Conservation (phyloP, 30 jellyfish, hydroid and myxozoan species). For the Catostylus mosaicus region DNA sequence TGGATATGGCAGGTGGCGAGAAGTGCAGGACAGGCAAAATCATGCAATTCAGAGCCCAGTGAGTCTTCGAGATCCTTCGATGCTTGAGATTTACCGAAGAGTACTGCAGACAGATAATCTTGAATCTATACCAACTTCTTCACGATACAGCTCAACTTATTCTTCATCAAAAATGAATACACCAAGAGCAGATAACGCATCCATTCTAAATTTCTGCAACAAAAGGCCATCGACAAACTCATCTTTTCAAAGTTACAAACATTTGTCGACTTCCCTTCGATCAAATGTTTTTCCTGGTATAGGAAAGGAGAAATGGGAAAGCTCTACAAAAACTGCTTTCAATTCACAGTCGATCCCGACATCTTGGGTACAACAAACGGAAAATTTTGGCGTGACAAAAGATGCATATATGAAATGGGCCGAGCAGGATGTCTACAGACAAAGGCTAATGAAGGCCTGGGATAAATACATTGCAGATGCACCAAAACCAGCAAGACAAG, state of each 20-base stretch:
- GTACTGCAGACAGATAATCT: neutral
- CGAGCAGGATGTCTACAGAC: constrained; percentile 75
- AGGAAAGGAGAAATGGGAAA: constrained; percentile 65
- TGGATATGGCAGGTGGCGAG: constrained; percentile 71
- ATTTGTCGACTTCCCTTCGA: constrained; percentile 54
- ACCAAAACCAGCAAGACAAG: constrained; percentile 51
- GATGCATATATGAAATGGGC: constrained; percentile 83
- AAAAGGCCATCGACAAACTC: neutral
- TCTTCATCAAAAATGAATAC: neutral
- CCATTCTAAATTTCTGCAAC: neutral
- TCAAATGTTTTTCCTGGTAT: constrained; percentile 76
- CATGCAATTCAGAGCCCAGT: neutral
- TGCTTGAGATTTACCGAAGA: neutral
- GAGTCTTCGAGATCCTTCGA: neutral
- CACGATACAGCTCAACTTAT: neutral
- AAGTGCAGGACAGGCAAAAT: constrained; percentile 7
- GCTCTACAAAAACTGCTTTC: constrained; percentile 32
- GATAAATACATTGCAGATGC: constrained; percentile 51
- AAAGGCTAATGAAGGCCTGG: constrained; percentile 77
- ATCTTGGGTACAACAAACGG: constrained; percentile 15
- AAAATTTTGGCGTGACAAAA: constrained; percentile 26
- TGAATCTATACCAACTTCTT: neutral
- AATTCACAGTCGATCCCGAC: constrained; percentile 20
- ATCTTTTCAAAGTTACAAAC: constrained; percentile 29
- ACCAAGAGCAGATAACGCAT: neutral